Evolutionary conservation across 2,888 invertebrate genomes (phyloP), one percentile per base, ranked within the genome.

Genomic region (Netelia fuscicornis): DNA sequence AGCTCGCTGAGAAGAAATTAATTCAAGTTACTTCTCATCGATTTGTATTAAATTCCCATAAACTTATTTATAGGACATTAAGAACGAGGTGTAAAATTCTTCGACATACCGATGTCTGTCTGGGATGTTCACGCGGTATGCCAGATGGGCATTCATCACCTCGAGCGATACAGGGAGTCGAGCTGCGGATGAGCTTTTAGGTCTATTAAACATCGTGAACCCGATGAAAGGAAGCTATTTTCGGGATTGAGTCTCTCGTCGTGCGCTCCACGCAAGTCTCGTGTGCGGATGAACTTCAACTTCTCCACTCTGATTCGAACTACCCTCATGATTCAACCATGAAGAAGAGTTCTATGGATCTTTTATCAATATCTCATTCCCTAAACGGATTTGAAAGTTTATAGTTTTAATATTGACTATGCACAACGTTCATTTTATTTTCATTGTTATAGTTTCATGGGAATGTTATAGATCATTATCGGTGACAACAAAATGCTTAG

Each of bases 161-260:
- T 68, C 78, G 52, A 65, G 30, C 23, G 62, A 64, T 44, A 58
- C 58, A 74, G 78, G n/a, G 78, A 58, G 65, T 44, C 56, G 30
- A 65, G 74, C 52, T 30, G 56, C 56, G 70, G 60, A 65, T 48
- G 68, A 81, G 62, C 52, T 74, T 65, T n/a, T 70, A 65, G 42
- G 77, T 75, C 79, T 86, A 84, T 87, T 87, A 86, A 75, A 83
- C 80, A 72, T 80, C 25, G 62, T 86, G 81, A 68, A 56, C 56
- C 68, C 65, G 75, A 84, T 87, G 84, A 87, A 88, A 87, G 84
- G 85, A 76, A 78, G 81, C 78, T 86, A 88, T 85, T 88, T 86
- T 84, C 79, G 85, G 86, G 82, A 78, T 80, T 71, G 81, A 82
- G 5, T 23, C 79, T 82, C 37, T 37, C 6, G 37, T 37, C 60